Base-by-base conservation (phyloP, 1,140 invertebrate genomes). In the Pygmarrhopalites habei region DNA sequence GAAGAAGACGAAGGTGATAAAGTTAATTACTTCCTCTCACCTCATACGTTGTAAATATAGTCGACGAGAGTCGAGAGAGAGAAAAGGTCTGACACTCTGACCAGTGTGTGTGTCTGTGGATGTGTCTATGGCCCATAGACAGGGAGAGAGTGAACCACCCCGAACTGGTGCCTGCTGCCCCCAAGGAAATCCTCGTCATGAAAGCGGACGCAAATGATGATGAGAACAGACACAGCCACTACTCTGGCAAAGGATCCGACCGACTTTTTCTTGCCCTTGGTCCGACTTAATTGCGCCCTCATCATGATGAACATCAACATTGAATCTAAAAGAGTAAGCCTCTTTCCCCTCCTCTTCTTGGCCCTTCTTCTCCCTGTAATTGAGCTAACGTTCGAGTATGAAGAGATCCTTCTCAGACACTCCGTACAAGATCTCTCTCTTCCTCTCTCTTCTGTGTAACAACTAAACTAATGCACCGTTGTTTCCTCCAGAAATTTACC, bases 191-290 rank as follows among this genome's bases (percentile, higher is more conserved):
- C 43, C 56, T 61, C 35, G 26, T 59, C 39, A 60, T 57, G 64
- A 64, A 61, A 60, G n/a, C 58, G 64, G 67, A 69, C 67, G 53
- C 55, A 69, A 69, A 69, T 69, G 67, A 69, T 69, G 64, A 69
- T 69, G 66, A 64, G 64, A 64, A 53, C 58, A 65, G 67, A 69
- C 67, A 66, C 35, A 62, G 52, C 43, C 60, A 46, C 60, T 21
- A 62, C 46, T 62, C 53, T 55, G 39, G 52, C 60, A 62, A 62
- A 62, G 60, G 60, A 57, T 57, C 60, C 60, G 60, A 62, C 60
- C 39, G 60, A 56, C 51, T 62, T 62, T 55, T 61, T 30, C 60
- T 61, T 61, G 30, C 60, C 47, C 41, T 61, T 61, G 49, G 23
- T 61, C 55, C 60, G 35, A 61, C 60, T 61, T 61, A 62, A 62